phyloP scores from a whole-genome alignment of 2,113 vertebrate genomes.

The Panthera tigris region DNA sequence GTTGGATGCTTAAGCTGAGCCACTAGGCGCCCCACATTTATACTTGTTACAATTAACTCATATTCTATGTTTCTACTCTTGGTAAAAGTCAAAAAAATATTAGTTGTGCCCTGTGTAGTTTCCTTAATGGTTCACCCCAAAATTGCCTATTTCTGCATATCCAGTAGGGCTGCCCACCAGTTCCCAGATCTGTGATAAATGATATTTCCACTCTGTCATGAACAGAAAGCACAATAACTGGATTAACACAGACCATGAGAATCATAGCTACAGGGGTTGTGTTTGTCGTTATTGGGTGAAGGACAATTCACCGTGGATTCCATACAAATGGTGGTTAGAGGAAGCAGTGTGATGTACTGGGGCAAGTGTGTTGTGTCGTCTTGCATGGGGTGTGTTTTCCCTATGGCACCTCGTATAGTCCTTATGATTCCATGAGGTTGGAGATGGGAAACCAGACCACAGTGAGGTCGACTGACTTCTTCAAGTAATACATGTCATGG shows the following conservation, averaged over 20 bases:
- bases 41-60: background rate
- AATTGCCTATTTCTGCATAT: background rate
- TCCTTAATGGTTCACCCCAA: conserved; percentile 7
- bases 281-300: background rate
- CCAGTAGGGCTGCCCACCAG: background rate
- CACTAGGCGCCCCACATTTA: background rate
- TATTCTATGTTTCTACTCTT: background rate
- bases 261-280: background rate
- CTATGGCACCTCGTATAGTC: background rate
- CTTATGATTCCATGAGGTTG: background rate
- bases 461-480: background rate
- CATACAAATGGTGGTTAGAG: background rate
- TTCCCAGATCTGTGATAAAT: background rate
- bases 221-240: background rate
- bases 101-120: background rate
- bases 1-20: no score
- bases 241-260: background rate
- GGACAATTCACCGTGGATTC: background rate
- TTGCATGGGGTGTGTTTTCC: background rate
- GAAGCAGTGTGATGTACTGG: background rate
- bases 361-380: no score
- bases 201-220: background rate
- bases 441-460: background rate
- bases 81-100: background rate
- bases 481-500: background rate